Percentiles rank a stretch among this genome's conserved stretches.
Evolutionary conservation across 1,140 invertebrate genomes (phyloP).

Genomic region (Sitophilus oryzae): DNA sequence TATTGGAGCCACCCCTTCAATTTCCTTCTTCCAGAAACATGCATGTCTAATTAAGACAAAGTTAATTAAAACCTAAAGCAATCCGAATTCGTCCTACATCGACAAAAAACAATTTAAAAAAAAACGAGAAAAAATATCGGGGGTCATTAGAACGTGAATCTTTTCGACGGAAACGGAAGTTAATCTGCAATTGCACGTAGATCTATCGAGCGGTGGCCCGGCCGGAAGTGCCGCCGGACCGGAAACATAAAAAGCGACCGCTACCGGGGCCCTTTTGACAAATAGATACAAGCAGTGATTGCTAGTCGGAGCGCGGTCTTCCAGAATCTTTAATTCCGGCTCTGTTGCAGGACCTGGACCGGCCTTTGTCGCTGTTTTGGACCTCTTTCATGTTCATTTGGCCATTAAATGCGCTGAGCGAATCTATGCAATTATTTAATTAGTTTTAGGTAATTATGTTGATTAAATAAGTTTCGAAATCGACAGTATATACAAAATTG

Average conservation of each 20-base stretch:
- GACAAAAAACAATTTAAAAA: constrained; percentile 5
- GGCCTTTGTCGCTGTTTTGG: no score
- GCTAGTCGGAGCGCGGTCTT: constrained; percentile 6
- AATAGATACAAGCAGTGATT: constrained; percentile 32
- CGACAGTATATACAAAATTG: no score
- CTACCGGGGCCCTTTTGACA: constrained; percentile 34
- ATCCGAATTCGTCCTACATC: no score
- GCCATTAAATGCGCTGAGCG: no score
- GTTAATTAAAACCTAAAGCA: no score
- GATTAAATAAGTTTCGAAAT: no score
- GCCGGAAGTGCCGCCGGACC: constrained; percentile 44
- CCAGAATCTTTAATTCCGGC: constrained; percentile 12
- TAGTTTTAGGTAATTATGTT: no score
- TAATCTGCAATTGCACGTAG: constrained; percentile 45
- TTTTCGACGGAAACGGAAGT: constrained; percentile 41
- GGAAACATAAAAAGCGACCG: constrained; percentile 46
- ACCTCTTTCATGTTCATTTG: no score
- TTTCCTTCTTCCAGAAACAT: no score
- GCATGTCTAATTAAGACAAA: no score
- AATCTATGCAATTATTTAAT: no score
- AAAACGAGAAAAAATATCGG: constrained; percentile 6
- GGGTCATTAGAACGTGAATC: constrained; percentile 34
- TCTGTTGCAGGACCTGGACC: constrained; percentile 1
- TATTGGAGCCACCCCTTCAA: no score
- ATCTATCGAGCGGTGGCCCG: constrained; percentile 43